These are phyloP conservation scores for Drosophila cognata DNA, from an alignment of 2,888 invertebrate species.

Conservation along the genomic window DNA sequence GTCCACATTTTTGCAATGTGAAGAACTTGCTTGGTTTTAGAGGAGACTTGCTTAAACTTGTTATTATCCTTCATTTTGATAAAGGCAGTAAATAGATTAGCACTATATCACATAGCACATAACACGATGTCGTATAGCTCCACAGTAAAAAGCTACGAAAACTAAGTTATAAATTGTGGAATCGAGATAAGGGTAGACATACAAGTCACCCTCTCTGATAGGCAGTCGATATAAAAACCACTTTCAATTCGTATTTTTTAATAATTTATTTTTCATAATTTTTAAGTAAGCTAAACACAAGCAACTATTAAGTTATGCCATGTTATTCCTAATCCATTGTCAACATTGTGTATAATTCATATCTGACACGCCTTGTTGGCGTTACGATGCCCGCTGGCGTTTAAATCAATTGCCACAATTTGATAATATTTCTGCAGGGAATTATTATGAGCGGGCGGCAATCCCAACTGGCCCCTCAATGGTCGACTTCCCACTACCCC, in stretches of 20 bases:
- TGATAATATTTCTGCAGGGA: constrained; percentile 83
- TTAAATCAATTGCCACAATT: constrained; percentile 81
- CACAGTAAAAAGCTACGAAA: neutral
- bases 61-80: neutral
- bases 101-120: neutral
- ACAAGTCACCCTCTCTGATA: neutral
- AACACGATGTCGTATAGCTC: neutral
- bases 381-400: constrained; percentile 59
- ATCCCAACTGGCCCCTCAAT: constrained; percentile 21
- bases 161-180: neutral
- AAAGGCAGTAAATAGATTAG: neutral
- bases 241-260: neutral
- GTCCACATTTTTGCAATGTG: neutral
- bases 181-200: neutral
- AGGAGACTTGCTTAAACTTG: neutral
- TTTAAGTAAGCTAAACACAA: neutral
- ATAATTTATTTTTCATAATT: neutral
- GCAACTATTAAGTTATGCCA: neutral
- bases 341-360: constrained; percentile 11
- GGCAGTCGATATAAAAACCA: neutral
- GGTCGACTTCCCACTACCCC: neutral
- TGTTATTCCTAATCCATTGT: neutral
- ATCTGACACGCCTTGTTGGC: constrained; percentile 22
- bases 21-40: neutral
- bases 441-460: constrained; percentile 70